These are phyloP conservation scores for Cepaea hortensis DNA, from an alignment of 2,888 invertebrate species.

Conservation along the genomic window DNA sequence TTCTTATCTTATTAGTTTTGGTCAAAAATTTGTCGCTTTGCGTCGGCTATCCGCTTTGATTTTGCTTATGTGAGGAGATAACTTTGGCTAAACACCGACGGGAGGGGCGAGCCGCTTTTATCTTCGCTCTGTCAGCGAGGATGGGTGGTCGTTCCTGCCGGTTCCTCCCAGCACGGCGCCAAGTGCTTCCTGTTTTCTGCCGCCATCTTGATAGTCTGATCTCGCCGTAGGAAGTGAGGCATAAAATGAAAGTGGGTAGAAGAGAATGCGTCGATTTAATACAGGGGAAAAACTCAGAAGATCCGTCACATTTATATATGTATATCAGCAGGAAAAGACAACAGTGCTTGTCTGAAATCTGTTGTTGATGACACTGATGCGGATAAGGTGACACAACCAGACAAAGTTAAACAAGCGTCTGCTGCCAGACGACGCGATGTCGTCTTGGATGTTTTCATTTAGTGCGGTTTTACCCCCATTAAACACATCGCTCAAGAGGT, in stretches of 20 bases:
- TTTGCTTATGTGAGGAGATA: slow-evolving; percentile 41
- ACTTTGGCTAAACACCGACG: slow-evolving; percentile 40
- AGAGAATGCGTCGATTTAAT: slow-evolving; percentile 10
- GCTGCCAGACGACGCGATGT: slow-evolving; percentile 23
- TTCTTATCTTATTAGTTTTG: slow-evolving; percentile 18
- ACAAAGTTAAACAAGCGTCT: slow-evolving; percentile 40
- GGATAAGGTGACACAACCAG: slow-evolving; percentile 34
- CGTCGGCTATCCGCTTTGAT: slow-evolving; percentile 34
- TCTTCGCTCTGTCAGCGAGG: slow-evolving; percentile 43
- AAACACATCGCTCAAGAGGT: background rate
- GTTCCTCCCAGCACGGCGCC: slow-evolving; percentile 45
- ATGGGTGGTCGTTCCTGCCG: slow-evolving; percentile 44
- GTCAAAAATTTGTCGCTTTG: slow-evolving; percentile 44
- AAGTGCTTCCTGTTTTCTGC: slow-evolving; percentile 41
- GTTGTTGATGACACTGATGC: slow-evolving; percentile 36
- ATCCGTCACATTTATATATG: slow-evolving; percentile 9
- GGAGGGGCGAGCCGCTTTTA: slow-evolving; percentile 43
- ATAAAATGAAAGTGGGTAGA: slow-evolving; percentile 24
- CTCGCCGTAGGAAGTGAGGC: slow-evolving; percentile 17
- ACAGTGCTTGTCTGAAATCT: slow-evolving; percentile 30
- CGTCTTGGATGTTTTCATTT: slow-evolving; percentile 40
- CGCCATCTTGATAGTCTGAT: slow-evolving; percentile 44
- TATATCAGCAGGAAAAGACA: slow-evolving; percentile 38
- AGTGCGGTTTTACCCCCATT: background rate
- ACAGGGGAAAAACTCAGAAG: background rate